Conservation (phyloP, 1,140 invertebrate genomes). For the Cydia splendana region DNA sequence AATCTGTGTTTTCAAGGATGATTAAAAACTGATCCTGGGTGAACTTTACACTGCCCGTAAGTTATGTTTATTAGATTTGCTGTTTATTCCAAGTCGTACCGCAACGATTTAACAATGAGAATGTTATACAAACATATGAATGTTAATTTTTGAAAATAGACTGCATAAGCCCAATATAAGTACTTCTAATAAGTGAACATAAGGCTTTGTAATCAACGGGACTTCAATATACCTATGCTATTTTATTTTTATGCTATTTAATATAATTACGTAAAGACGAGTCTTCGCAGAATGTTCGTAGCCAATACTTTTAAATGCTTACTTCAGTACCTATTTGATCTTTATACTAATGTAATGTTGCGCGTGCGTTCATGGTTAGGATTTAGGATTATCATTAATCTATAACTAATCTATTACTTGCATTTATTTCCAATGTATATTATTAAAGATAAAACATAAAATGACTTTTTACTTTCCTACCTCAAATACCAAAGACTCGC, state of each 20-base stretch:
- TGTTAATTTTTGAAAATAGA: neutral
- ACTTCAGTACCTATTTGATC: conserved; percentile 18
- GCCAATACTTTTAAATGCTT: conserved; percentile 20
- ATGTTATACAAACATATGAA: too few relatives aligned
- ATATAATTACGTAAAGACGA: conserved; percentile 13
- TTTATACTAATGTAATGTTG: conserved; percentile 9
- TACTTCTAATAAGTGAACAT: neutral
- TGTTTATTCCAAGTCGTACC: too few relatives aligned
- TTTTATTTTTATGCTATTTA: neutral
- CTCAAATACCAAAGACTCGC: conserved; percentile 30
- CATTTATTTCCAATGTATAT: neutral
- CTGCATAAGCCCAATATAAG: neutral
- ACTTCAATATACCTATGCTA: neutral
- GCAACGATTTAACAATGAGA: too few relatives aligned
- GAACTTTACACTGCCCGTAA: too few relatives aligned
- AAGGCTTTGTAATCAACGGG: conserved; percentile 23
- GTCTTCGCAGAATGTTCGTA: conserved; percentile 13
- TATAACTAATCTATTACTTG: neutral
- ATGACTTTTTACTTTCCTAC: neutral
- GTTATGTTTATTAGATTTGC: too few relatives aligned
- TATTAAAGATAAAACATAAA: neutral
- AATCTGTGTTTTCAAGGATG: too few relatives aligned
- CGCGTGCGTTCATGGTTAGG: neutral
- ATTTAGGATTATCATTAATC: neutral
- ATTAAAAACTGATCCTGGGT: too few relatives aligned